phyloP scores from a whole-genome alignment of 2,797 vertebrate species.

The Sarcophilus harrisii region DNA sequence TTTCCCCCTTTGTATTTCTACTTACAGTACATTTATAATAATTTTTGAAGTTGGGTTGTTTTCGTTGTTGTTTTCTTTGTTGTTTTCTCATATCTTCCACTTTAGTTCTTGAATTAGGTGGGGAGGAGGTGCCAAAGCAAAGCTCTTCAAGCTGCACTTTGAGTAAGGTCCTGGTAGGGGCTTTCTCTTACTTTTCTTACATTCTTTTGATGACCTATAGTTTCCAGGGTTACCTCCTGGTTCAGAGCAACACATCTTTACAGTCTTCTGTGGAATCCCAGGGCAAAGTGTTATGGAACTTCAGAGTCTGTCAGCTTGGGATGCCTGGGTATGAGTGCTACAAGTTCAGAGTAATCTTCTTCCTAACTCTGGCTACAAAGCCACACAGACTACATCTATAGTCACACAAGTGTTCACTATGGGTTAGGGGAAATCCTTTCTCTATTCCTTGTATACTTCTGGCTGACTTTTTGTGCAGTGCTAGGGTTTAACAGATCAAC shows the following conservation, averaged over 20 bases:
- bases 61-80: too few species aligned
- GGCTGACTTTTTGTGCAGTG: background rate
- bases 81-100: background rate
- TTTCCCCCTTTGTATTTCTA: too few species aligned
- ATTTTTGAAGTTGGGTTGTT: background rate
- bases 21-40: background rate
- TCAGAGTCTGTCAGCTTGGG: background rate
- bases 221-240: background rate
- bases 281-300: too few species aligned
- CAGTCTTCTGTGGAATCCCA: too few species aligned
- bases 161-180: too few species aligned
- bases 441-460: background rate
- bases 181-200: background rate
- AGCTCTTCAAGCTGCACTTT: too few species aligned
- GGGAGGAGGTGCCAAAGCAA: too few species aligned
- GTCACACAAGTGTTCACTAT: too few species aligned
- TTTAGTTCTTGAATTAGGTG: too few species aligned
- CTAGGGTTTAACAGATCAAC: background rate
- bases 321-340: background rate
- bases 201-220: background rate
- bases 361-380: background rate
- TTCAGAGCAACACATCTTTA: too few species aligned
- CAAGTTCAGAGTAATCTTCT: background rate
- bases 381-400: too few species aligned
- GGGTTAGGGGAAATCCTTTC: background rate